These are phyloP conservation scores for Tillus elongatus DNA, from an alignment of 2,888 invertebrate genomes.

Conservation along the genomic window DNA sequence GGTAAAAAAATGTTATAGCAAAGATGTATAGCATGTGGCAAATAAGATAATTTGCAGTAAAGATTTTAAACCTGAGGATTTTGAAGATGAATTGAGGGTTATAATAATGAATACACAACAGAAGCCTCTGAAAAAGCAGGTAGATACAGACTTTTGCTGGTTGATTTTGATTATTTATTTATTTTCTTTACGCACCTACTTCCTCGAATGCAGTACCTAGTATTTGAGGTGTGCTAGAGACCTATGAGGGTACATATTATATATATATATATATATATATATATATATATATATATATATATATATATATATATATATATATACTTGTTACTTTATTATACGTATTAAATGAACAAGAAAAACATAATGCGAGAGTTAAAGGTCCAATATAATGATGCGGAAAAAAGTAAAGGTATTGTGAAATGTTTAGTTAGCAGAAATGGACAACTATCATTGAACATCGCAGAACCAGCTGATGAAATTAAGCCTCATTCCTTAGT, in stretches of 20 bases:
- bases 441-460: too few relatives aligned
- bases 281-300: too few relatives aligned
- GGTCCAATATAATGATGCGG: not conserved
- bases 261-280: too few relatives aligned
- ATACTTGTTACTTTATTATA: not conserved
- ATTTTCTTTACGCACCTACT: not conserved
- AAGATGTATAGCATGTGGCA: not conserved
- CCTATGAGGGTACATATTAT: too few relatives aligned
- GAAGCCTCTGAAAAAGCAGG: conserved; percentile 4
- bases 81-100: conserved; percentile 4
- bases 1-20: not conserved
- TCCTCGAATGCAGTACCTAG: too few relatives aligned
- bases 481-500: conserved; percentile 2
- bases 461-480: conserved; percentile 1
- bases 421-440: not conserved
- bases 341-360: not conserved
- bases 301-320: not conserved
- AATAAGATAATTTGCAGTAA: not conserved
- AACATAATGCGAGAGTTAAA: not conserved
- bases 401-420: not conserved
- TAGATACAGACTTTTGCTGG: not conserved
- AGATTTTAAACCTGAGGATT: conserved; percentile 3
- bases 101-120: not conserved
- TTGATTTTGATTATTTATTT: not conserved
- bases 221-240: too few relatives aligned